phyloP scores from a whole-genome alignment of 2,797 vertebrate species.

The Passerculus sandwichensis region DNA sequence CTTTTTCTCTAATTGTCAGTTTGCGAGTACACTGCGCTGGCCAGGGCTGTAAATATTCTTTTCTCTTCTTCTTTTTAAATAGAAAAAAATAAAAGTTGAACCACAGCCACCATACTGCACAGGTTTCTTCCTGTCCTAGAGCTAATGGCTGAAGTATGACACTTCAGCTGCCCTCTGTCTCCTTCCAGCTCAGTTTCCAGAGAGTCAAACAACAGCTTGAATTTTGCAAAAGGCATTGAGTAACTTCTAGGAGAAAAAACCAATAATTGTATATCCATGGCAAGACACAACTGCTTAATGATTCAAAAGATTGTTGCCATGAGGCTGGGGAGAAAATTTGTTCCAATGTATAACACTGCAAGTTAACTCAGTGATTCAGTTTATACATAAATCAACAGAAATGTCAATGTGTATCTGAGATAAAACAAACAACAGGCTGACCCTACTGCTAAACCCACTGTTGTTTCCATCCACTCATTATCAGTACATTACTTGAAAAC shows the following conservation, averaged over 20 bases:
- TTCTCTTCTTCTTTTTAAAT: neutral
- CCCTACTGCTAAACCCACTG: neutral
- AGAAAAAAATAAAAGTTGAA: neutral
- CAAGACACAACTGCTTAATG: neutral
- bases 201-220: neutral
- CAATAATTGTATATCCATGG: neutral
- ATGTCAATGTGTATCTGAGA: neutral
- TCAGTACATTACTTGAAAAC: neutral
- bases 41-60: neutral
- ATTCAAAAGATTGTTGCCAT: slow-evolving; percentile 14
- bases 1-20: slow-evolving; percentile 14
- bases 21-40: neutral
- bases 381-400: slow-evolving; percentile 3
- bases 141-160: neutral
- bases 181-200: neutral
- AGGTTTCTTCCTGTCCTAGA: neutral
- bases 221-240: neutral
- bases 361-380: neutral
- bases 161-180: neutral
- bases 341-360: neutral
- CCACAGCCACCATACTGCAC: neutral
- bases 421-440: neutral
- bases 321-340: neutral
- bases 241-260: neutral
- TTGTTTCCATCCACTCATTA: neutral